Conservation (phyloP, 2,888 invertebrate genomes). For the Oligia latruncula region DNA sequence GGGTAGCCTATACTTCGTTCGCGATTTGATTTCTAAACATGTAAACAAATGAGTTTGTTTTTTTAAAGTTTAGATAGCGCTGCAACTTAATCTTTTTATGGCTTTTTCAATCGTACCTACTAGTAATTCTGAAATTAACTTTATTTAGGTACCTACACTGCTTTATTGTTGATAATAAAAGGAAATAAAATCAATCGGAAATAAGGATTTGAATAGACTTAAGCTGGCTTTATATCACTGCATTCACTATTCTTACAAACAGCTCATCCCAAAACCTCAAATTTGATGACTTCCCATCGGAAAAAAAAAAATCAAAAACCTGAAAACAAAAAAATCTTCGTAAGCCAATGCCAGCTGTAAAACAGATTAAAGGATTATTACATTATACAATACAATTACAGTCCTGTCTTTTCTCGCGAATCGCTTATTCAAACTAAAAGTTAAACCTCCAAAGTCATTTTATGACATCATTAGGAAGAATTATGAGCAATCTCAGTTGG, state of each 20-base stretch:
- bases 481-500: slow-evolving; percentile 47
- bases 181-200: neutral
- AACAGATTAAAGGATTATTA: neutral
- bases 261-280: neutral
- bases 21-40: neutral
- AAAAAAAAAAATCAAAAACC: neutral
- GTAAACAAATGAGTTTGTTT: neutral
- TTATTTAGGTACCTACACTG: neutral
- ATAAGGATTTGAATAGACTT: neutral
- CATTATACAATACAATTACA: no score
- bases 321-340: neutral
- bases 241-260: neutral
- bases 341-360: neutral
- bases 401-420: slow-evolving; percentile 14
- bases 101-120: neutral
- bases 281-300: no score
- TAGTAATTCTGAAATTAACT: neutral
- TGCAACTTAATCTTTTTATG: no score
- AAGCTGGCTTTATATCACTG: neutral
- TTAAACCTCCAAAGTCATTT: slow-evolving; percentile 11
- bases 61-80: no score
- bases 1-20: neutral
- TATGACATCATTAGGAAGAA: slow-evolving; percentile 44
- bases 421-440: slow-evolving; percentile 7
- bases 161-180: neutral